Percentiles rank a stretch among this genome's conserved stretches.
These are phyloP conservation scores for Pseudonaja textilis DNA, from an alignment of 2,113 vertebrate species.

Conservation along the genomic window DNA sequence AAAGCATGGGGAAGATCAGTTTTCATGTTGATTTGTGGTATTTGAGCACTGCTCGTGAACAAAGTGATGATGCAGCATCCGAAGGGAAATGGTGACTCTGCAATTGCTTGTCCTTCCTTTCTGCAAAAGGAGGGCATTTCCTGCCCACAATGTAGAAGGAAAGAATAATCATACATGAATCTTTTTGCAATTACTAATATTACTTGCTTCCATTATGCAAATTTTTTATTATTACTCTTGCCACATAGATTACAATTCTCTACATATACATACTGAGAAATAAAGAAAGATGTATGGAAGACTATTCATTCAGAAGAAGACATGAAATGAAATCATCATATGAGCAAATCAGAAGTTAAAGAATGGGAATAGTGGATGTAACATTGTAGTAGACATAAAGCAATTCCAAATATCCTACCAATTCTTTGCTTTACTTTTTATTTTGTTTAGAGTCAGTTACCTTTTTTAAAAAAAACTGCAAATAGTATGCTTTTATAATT, in stretches of 20 bases:
- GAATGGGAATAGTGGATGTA: neutral
- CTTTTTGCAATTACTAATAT: neutral
- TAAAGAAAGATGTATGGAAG: neutral
- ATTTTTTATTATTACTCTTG: neutral
- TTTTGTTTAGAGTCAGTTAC: neutral
- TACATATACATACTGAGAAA: neutral
- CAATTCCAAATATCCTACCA: neutral
- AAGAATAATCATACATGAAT: neutral
- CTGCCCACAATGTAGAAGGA: neutral
- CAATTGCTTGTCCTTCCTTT: constrained; percentile 42
- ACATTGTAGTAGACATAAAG: neutral
- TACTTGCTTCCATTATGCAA: neutral
- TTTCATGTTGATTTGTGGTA: constrained; percentile 24
- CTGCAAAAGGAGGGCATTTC: neutral
- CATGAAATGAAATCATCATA: neutral
- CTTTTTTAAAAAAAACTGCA: neutral
- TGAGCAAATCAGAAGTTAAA: neutral
- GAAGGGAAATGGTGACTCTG: constrained; percentile 56
- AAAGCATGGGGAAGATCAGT: constrained; percentile 24
- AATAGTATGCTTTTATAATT: neutral
- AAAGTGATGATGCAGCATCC: constrained; percentile 39
- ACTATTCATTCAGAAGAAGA: neutral
- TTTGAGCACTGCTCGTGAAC: neutral
- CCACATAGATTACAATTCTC: neutral
- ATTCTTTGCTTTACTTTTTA: neutral